Base-by-base conservation (phyloP, 2,797 vertebrate species). In the Xenopus petersii region DNA sequence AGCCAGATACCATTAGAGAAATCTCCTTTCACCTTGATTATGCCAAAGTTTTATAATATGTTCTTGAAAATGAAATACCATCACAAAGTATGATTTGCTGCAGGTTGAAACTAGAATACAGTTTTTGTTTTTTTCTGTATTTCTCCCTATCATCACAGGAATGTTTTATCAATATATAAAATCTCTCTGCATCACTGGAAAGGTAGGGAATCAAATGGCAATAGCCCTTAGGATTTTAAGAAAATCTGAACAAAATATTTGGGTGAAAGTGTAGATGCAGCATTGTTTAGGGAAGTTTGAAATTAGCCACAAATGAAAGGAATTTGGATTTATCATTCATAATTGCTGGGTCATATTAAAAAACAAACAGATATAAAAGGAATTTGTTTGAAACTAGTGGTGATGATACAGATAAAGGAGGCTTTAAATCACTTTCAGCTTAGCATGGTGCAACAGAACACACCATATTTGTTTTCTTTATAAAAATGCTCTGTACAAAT, bases 11-110 rank as follows among this genome's bases (percentile, higher is more conserved):
- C 58, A 58, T 68, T 9, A 7, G 58, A 46, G 58, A 68, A 55
- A 55, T 51, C 73, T 68, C 58, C 65, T 24, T 42, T 55, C 73
- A 68, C 73, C 65, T 74, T 67, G 47, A 74, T 74, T 67, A 68
- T 67, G 56, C 56, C n/a, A 21, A 74, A 74, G 47, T 62, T 74
- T 74, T 55, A 6, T 49, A 24, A 59, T 56, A 55, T 10, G 21
- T 36, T 42, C 46, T 15, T 11, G 26, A 68, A 73, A 68, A 42
- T 55, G 49, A 62, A 42, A 74, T 8, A 42, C 36, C 46, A 63
- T 63, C 65, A 68, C 11, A 62, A 61, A 17, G 10, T 12, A 2
- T 42, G 17, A 67, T 46, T 61, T 68, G 11, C 26, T 24, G 2
- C 58, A 54, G 15, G 64, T 36, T 47, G 15, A 6, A 33, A 49